phyloP scores from a whole-genome alignment of 1,140 invertebrate genomes.

The Drosophila elegans region DNA sequence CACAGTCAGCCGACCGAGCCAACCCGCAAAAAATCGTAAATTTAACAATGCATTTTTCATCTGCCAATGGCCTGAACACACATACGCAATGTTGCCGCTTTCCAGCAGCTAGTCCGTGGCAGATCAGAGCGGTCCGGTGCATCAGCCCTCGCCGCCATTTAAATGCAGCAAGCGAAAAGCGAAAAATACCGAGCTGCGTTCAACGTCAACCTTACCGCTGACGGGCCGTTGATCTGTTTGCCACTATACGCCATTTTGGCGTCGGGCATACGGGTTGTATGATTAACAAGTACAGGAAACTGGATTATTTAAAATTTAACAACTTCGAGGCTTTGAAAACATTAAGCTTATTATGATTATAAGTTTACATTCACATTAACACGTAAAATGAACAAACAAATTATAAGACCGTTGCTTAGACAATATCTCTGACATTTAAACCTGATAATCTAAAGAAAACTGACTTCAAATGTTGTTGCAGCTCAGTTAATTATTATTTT shows the following conservation, averaged over 20 bases:
- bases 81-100: constrained; percentile 58
- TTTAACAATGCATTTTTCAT: constrained; percentile 77
- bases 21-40: constrained; percentile 54
- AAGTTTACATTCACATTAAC: no score
- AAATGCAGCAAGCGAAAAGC: constrained; percentile 47
- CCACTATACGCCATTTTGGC: constrained; percentile 1
- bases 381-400: no score
- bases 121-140: constrained; percentile 14
- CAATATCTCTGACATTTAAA: no score
- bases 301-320: no score
- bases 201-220: constrained; percentile 52
- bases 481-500: no score
- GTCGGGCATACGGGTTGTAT: constrained; percentile 7
- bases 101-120: constrained; percentile 24
- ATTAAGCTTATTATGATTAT: no score
- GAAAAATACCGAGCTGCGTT: constrained; percentile 13
- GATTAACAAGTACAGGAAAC: background rate
- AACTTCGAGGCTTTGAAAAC: no score
- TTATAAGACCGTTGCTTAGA: no score
- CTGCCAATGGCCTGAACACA: constrained; percentile 48
- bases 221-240: constrained; percentile 70
- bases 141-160: constrained; percentile 34
- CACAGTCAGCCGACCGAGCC: constrained; percentile 30
- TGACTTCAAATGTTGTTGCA: no score
- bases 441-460: no score